A percentile compares a stretch with the other conserved stretches of the same genome.
These are phyloP conservation scores for Drosophila rufa DNA, from an alignment of 1,140 invertebrate species.

Conservation along the genomic window DNA sequence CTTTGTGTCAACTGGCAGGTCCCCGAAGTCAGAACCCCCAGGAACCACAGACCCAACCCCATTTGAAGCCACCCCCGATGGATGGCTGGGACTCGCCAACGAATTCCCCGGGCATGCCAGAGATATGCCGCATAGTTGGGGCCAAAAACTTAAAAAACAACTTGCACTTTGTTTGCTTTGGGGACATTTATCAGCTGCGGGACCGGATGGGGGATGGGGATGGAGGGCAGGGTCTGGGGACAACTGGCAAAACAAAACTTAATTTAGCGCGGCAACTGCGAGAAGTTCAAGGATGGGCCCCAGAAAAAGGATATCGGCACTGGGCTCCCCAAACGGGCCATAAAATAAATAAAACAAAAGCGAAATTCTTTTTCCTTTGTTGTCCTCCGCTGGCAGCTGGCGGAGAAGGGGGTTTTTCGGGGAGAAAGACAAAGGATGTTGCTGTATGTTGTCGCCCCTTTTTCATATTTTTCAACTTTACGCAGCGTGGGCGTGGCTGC, in stretches of 20 bases:
- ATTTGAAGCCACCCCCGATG: conserved; percentile 1
- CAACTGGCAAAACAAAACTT: conserved; percentile 73
- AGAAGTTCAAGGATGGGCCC: conserved; percentile 73
- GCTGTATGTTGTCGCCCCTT: conserved; percentile 16
- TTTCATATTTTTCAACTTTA: conserved; percentile 76
- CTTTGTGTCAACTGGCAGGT: conserved; percentile 60
- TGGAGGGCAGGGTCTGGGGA: conserved; percentile 28
- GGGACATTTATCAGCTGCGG: conserved; percentile 76
- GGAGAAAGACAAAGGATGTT: conserved; percentile 42
- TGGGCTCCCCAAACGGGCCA: conserved; percentile 69
- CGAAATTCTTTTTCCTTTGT: conserved; percentile 40
- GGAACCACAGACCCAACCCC: conserved; percentile 9
- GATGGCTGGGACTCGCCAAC: conserved; percentile 25
- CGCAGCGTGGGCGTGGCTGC: conserved; percentile 49
- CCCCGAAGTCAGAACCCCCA: conserved; percentile 52
- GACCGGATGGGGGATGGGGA: neutral
- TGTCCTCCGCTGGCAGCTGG: conserved; percentile 12
- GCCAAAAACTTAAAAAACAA: conserved; percentile 77
- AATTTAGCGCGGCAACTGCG: conserved; percentile 76
- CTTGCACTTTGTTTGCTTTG: conserved; percentile 80
- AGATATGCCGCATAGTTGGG: conserved; percentile 74
- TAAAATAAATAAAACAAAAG: conserved; percentile 81
- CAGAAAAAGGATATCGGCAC: conserved; percentile 63
- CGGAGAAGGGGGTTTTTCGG: neutral
- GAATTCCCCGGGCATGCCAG: conserved; percentile 30